phyloP scores from a whole-genome alignment of 2,888 invertebrate genomes.

The Priocnemis perturbator region DNA sequence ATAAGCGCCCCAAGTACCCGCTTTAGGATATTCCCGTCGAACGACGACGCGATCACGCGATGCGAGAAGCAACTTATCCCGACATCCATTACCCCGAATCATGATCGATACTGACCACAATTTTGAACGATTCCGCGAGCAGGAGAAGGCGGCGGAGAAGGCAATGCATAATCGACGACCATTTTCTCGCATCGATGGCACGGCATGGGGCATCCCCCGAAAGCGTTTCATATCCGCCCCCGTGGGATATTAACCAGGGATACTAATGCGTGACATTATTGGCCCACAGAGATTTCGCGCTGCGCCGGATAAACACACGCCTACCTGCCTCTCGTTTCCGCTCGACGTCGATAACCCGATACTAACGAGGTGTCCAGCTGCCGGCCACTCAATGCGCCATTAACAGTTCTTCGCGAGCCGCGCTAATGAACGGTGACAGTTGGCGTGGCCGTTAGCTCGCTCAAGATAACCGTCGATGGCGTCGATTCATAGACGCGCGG shows the following conservation, averaged over 20 bases:
- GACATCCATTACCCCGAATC: too few relatives aligned
- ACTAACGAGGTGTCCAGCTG: slow-evolving; percentile 25
- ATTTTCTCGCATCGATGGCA: slow-evolving; percentile 4
- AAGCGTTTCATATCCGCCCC: slow-evolving; percentile 2
- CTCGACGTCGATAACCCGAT: slow-evolving; percentile 24
- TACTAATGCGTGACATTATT: slow-evolving; percentile 25
- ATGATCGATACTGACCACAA: too few relatives aligned
- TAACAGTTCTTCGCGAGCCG: background rate
- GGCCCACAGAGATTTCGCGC: slow-evolving; percentile 25
- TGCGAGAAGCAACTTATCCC: too few relatives aligned
- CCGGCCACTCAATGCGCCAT: background rate
- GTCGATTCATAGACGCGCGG: too few relatives aligned
- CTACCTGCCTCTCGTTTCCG: slow-evolving; percentile 2
- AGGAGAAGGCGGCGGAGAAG: too few relatives aligned
- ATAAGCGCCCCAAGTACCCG: too few relatives aligned
- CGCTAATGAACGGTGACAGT: slow-evolving; percentile 6
- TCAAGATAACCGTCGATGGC: too few relatives aligned
- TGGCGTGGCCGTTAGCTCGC: background rate
- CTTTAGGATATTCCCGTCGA: too few relatives aligned
- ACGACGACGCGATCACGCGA: too few relatives aligned
- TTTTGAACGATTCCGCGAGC: too few relatives aligned
- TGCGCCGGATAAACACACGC: slow-evolving; percentile 19
- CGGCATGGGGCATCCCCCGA: slow-evolving; percentile 7
- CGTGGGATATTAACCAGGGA: slow-evolving; percentile 17
- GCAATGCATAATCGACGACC: background rate